These are phyloP conservation scores for Tupiocoris notatus DNA, from an alignment of 2,888 invertebrate species.

Conservation along the genomic window DNA sequence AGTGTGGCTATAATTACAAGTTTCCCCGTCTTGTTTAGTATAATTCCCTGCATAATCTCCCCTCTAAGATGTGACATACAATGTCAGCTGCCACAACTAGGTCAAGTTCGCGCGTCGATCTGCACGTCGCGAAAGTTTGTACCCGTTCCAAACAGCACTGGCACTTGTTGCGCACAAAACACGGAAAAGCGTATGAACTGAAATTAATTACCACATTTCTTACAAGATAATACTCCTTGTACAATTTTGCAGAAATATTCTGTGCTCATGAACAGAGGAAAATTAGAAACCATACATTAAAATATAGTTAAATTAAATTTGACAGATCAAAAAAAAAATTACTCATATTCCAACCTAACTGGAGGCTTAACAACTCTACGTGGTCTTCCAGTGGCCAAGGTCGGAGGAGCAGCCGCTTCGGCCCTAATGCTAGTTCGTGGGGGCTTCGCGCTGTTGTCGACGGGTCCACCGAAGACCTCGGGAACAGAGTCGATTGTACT, in stretches of 20 bases:
- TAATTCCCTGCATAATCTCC: neutral
- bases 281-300: neutral
- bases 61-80: neutral
- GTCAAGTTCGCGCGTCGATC: neutral
- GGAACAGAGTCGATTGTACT: neutral
- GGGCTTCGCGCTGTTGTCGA: neutral
- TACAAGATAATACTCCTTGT: neutral
- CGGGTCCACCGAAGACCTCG: neutral
- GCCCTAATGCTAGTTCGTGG: neutral
- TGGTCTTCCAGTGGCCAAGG: neutral
- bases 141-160: neutral
- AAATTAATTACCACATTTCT: neutral
- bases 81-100: neutral
- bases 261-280: neutral
- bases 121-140: neutral
- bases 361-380: neutral
- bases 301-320: neutral
- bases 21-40: too few species aligned
- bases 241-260: neutral
- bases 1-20: too few species aligned
- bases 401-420: neutral
- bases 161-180: too few species aligned
- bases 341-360: neutral
- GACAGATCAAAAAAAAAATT: neutral
- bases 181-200: too few species aligned